Evolutionary conservation across 2,888 invertebrate species (phyloP), one percentile per base, ranked within the genome.

Genomic region (Octonoba sinensis): DNA sequence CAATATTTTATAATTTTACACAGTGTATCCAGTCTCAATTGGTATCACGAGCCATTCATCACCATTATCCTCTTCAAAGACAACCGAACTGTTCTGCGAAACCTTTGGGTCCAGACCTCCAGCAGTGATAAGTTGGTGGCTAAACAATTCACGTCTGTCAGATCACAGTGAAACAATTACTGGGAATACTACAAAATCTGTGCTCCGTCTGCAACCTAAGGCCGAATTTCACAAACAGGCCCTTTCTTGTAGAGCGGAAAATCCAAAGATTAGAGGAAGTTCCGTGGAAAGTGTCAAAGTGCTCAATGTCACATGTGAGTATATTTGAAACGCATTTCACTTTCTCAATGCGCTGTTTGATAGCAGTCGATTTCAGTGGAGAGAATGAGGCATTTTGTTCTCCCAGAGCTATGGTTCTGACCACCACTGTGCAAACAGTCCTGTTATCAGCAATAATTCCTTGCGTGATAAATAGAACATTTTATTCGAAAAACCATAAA

Each of bases 221-320:
- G n/a, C 64, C n/a, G n/a, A 36, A 12, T 44, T 36, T 44, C 8
- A 64, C 46, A n/a, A 20, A 18, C n/a, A 18, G 16, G 16, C 46
- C 13, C 64, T 64, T n/a, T 13, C n/a, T 12, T 64, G 64, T 44
- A 27, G 46, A 36, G 36, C 64, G 6, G 18, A 64, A 18, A 64
- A 64, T n/a, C n/a, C 46, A n/a, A 27, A 64, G 36, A n/a, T 64
- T 6, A 22, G n/a, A 22, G 18, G n/a, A 4, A 44, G 64, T 11
- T 22, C 18, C 12, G 3, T 64, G 15, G 64, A 64, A 16, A 44
- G n/a, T 15, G 24, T 18, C 16, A 36, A 44, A 44, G 24, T 64
- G 46, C 64, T 64, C 20, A 64, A 64, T 24, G 20, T 64, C 16
- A 64, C 64, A 36, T 64, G 64, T 64, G 46, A 64, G 64, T 64